Conservation (phyloP, 2,797 vertebrate genomes). For the Prionace glauca region DNA sequence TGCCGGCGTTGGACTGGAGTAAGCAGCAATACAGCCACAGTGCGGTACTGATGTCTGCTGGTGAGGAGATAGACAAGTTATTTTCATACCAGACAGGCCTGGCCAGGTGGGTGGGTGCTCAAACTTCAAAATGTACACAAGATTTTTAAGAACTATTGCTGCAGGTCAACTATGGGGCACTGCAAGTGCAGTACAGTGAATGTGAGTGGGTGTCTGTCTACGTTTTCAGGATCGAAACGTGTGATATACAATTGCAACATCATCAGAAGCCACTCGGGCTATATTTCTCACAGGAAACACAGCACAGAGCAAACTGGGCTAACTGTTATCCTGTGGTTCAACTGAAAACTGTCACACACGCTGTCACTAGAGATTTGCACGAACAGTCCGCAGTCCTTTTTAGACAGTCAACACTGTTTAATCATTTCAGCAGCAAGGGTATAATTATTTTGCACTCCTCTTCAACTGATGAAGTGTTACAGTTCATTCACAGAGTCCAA, state of each 20-base stretch:
- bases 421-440: neutral
- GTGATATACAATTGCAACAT: neutral
- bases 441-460: neutral
- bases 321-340: conserved; percentile 28
- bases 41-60: neutral
- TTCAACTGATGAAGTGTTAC: too few relatives aligned
- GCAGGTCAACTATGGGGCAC: neutral
- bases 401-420: neutral
- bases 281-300: conserved; percentile 1
- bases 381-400: neutral
- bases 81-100: neutral
- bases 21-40: neutral
- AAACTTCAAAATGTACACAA: neutral
- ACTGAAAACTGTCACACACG: neutral
- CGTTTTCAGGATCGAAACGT: neutral
- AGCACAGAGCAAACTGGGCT: neutral
- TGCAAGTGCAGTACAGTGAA: neutral
- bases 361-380: neutral
- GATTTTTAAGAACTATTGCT: neutral
- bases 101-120: neutral
- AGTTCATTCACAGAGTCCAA: too few relatives aligned
- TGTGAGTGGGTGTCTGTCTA: neutral
- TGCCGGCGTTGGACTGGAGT: too few relatives aligned
- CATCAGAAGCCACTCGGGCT: neutral
- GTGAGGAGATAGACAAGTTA: too few relatives aligned